Evolutionary conservation across 2,797 vertebrate genomes (phyloP).

Genomic region (Sebastes hubbsi): DNA sequence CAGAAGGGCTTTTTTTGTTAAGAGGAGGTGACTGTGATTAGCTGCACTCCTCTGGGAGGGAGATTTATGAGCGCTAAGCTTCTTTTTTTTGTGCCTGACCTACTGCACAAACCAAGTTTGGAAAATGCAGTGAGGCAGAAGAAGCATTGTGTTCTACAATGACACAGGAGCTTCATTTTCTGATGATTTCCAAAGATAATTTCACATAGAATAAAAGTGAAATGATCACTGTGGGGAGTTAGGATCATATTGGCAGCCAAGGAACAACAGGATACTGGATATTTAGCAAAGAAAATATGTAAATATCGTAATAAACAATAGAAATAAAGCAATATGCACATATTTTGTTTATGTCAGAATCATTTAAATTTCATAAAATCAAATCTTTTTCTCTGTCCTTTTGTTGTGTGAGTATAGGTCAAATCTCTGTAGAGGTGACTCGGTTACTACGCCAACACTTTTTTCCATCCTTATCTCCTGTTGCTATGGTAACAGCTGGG

Average conservation of each 20-base stretch:
- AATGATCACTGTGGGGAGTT: not conserved
- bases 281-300: not conserved
- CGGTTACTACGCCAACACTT: conserved; percentile 26
- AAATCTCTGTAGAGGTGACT: conserved; percentile 3
- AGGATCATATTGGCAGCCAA: not conserved
- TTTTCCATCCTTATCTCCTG: not conserved
- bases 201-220: not conserved
- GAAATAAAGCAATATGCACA: not conserved
- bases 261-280: not conserved
- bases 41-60: conserved; percentile 30
- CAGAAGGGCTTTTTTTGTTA: conserved; percentile 22
- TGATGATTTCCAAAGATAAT: conserved; percentile 1
- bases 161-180: not conserved
- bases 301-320: not conserved
- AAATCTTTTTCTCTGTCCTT: not conserved
- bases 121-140: not conserved
- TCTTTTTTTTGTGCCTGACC: conserved; percentile 28
- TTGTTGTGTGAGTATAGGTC: conserved; percentile 2
- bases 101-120: conserved; percentile 18
- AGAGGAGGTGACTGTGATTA: conserved; percentile 56
- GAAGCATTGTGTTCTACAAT: not conserved
- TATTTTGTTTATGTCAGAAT: not conserved
- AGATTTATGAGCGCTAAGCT: conserved; percentile 39
- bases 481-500: conserved; percentile 46
- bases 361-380: not conserved